phyloP scores from a whole-genome alignment of 1,140 invertebrate species.

The Lucilia cuprina region DNA sequence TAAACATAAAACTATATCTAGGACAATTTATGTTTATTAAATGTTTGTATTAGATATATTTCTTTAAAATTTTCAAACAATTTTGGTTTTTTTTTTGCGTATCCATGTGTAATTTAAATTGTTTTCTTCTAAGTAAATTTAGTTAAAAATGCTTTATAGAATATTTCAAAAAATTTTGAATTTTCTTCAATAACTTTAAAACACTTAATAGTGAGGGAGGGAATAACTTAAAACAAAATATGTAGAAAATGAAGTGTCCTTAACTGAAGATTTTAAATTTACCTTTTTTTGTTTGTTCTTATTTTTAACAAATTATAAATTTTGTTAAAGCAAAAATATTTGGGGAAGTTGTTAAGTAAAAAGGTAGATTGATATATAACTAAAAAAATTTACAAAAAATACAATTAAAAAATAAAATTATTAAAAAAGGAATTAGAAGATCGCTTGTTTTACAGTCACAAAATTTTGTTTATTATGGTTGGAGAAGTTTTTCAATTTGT shows the following conservation, averaged over 20 bases:
- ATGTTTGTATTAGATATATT: background rate
- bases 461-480: background rate
- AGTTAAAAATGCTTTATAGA: background rate
- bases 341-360: background rate
- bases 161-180: conserved; percentile 25
- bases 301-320: conserved; percentile 27
- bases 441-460: background rate
- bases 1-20: conserved; percentile 17
- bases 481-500: background rate
- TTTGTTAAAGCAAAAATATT: conserved; percentile 8
- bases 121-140: background rate
- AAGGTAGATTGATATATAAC: background rate
- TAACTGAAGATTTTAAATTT: conserved; percentile 4
- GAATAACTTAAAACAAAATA: background rate
- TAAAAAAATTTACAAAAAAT: conserved; percentile 22
- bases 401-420: conserved; percentile 20
- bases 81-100: background rate
- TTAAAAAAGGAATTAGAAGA: background rate
- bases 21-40: background rate
- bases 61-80: background rate
- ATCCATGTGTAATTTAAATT: background rate
- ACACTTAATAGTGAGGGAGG: background rate
- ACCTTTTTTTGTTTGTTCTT: background rate
- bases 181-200: conserved; percentile 17
- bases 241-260: background rate